Percentiles rank a stretch among this genome's conserved stretches.
Evolutionary conservation across 2,113 vertebrate species (phyloP).

Genomic region (Serilophus lunatus): DNA sequence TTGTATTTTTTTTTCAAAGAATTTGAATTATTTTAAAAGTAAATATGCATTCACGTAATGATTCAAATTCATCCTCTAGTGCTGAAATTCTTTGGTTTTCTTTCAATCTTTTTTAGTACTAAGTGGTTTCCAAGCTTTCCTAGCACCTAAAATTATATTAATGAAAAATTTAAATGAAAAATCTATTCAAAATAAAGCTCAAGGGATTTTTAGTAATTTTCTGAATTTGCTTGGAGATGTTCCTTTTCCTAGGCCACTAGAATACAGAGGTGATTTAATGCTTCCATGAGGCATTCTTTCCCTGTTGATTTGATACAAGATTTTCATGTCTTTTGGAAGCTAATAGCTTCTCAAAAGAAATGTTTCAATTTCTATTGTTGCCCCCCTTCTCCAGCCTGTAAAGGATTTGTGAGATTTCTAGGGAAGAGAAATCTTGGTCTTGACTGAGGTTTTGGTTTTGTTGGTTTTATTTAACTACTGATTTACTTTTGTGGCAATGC

Average conservation of each 20-base stretch:
- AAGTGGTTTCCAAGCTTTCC: not conserved
- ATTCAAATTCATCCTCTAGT: not conserved
- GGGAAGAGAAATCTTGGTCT: not conserved
- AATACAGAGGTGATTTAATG: not conserved
- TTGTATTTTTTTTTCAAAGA: not conserved
- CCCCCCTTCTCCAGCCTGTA: not conserved
- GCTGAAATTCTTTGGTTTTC: not conserved
- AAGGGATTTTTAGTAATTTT: not conserved
- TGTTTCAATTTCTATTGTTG: not conserved
- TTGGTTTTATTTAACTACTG: not conserved
- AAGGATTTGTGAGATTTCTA: not conserved
- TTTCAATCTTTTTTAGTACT: not conserved
- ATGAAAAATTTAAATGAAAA: not conserved
- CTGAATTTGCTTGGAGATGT: not conserved
- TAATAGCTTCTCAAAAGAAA: not conserved
- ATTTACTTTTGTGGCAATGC: not conserved
- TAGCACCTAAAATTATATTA: not conserved
- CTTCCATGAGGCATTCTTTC: not conserved
- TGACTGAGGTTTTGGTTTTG: fast-evolving
- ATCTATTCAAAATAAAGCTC: not conserved
- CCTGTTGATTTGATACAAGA: not conserved
- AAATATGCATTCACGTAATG: not conserved
- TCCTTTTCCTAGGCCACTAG: not conserved
- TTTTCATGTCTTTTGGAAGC: not conserved
- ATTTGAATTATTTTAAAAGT: not conserved